Evolutionary conservation across 2,797 vertebrate species (phyloP).

Genomic region (Astyanax mexicanus): DNA sequence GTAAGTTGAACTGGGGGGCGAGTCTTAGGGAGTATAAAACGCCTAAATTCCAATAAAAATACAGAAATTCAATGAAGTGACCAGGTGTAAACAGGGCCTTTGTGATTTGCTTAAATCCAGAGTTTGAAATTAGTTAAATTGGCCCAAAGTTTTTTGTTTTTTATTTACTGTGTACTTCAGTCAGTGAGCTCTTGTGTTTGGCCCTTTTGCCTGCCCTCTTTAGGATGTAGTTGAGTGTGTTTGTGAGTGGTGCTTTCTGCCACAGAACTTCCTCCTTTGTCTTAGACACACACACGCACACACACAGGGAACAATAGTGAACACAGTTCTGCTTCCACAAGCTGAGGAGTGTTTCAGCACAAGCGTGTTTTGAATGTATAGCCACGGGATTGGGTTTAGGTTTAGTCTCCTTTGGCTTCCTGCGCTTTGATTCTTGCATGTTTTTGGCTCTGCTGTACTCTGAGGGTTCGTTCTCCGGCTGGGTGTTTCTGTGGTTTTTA

Average conservation of each 20-base stretch:
- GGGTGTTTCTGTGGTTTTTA: constrained; percentile 54
- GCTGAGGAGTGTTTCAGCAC: constrained; percentile 64
- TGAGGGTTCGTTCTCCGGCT: constrained; percentile 46
- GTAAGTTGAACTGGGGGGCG: too few species aligned
- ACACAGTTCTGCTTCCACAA: constrained; percentile 70
- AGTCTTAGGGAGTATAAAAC: too few species aligned
- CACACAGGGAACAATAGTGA: constrained; percentile 36
- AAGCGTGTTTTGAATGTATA: constrained; percentile 65
- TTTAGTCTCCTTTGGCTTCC: constrained; percentile 46
- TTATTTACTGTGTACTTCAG: constrained; percentile 26
- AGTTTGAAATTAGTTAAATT: constrained; percentile 28
- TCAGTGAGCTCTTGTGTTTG: constrained; percentile 37
- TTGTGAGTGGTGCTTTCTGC: constrained; percentile 54
- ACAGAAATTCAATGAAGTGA: too few species aligned
- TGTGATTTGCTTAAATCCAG: constrained; percentile 16
- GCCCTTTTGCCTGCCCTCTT: constrained; percentile 24
- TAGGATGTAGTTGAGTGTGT: constrained; percentile 32
- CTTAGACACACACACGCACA: constrained; percentile 20
- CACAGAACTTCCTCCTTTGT: constrained; percentile 56
- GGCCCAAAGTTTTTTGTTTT: constrained; percentile 51
- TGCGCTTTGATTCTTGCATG: constrained; percentile 65
- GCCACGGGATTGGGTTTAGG: constrained; percentile 59
- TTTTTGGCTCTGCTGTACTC: constrained; percentile 53
- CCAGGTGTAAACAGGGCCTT: too few species aligned
- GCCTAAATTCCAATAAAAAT: too few species aligned